Conservation (phyloP, 2,113 vertebrate species). For the Ailurus styani region DNA sequence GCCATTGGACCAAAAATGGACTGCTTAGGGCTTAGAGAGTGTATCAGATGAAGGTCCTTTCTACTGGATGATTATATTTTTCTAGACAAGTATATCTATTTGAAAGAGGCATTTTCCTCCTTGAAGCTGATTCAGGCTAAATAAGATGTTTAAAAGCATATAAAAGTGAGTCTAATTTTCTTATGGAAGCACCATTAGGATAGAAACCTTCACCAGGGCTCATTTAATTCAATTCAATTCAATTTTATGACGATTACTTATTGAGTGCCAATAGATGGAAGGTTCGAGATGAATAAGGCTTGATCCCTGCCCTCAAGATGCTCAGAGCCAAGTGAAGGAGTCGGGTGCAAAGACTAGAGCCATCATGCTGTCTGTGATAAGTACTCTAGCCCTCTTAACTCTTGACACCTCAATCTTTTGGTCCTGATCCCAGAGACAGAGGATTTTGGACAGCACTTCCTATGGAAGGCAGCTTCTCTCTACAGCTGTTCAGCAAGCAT, state of each 20-base stretch:
- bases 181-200: conserved; percentile 7
- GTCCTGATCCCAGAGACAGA: neutral
- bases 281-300: neutral
- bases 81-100: neutral
- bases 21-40: neutral
- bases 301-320: conserved; percentile 18
- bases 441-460: neutral
- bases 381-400: neutral
- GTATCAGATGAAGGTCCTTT: neutral
- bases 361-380: neutral
- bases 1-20: neutral
- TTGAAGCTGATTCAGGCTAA: neutral
- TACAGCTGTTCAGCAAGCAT: neutral
- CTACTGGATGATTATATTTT: neutral
- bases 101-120: conserved; percentile 29
- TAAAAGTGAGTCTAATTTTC: conserved; percentile 33
- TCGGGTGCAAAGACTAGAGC: neutral
- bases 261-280: neutral
- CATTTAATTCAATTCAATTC: conserved; percentile 10
- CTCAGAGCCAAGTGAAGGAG: neutral
- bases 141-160: neutral
- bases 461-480: neutral
- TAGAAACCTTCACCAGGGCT: neutral
- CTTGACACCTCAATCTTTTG: neutral
- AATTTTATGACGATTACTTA: neutral